Evolutionary conservation across 2,888 invertebrate genomes (phyloP).

Genomic region (Ophion obscuratus): DNA sequence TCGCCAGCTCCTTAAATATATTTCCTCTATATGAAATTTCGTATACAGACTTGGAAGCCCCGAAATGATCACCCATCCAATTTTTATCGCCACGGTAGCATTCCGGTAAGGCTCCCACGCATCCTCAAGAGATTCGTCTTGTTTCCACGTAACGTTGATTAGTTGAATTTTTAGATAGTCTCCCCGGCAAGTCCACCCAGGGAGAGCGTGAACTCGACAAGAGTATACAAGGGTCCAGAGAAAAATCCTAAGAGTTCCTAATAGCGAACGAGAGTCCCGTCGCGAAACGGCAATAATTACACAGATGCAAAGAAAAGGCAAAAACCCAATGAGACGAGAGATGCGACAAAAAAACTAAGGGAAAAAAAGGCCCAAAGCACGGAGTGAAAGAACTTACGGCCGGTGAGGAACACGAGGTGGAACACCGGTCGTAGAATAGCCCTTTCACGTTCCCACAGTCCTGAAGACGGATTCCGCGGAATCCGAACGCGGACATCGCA

Average conservation of each 20-base stretch:
- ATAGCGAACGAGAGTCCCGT: slow-evolving; percentile 35
- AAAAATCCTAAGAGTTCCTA: slow-evolving; percentile 51
- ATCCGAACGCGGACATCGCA: slow-evolving; percentile 68
- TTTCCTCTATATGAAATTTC: too few relatives aligned
- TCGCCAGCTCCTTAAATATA: too few relatives aligned
- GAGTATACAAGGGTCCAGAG: slow-evolving; percentile 29
- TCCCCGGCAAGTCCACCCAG: too few relatives aligned
- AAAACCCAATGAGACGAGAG: slow-evolving; percentile 20
- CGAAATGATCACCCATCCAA: too few relatives aligned
- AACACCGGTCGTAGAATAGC: slow-evolving; percentile 71
- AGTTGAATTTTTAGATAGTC: not conserved
- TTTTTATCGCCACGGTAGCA: too few relatives aligned
- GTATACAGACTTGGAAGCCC: too few relatives aligned
- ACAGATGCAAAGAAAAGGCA: slow-evolving; percentile 17
- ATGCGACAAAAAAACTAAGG: slow-evolving; percentile 22
- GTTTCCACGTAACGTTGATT: too few relatives aligned
- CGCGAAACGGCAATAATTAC: slow-evolving; percentile 12
- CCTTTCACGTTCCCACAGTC: slow-evolving; percentile 81
- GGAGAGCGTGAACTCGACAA: not conserved
- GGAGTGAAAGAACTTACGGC: slow-evolving; percentile 63
- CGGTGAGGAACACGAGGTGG: slow-evolving; percentile 72
- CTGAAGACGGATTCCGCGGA: slow-evolving; percentile 80
- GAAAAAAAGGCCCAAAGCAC: slow-evolving; percentile 26
- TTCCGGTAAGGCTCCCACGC: too few relatives aligned
- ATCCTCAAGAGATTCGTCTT: too few relatives aligned